phyloP scores from a whole-genome alignment of 2,888 invertebrate species.

The Nymphalis c-album region DNA sequence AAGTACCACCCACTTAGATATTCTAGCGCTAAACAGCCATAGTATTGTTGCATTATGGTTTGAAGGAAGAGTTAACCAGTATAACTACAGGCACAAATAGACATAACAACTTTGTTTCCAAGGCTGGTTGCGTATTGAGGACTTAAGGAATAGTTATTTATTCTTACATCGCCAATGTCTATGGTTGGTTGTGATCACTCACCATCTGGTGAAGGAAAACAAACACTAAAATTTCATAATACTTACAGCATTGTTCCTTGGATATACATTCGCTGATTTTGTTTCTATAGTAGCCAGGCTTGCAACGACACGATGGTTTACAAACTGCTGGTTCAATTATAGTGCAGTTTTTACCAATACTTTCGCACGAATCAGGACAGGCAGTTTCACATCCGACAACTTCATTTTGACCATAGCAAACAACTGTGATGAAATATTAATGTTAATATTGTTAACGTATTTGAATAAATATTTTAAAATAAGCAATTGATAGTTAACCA shows the following conservation, averaged over 20 bases:
- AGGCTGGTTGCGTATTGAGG: no score
- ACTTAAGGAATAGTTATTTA: no score
- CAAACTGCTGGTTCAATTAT: slow-evolving; percentile 35
- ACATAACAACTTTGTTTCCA: no score
- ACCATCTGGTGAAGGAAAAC: no score
- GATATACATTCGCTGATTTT: slow-evolving; percentile 42
- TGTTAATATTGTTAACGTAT: neutral
- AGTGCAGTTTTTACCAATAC: slow-evolving; percentile 38
- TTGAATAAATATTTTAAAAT: neutral
- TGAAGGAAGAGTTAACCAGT: no score
- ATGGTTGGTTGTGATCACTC: no score
- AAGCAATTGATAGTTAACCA: neutral
- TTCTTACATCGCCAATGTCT: no score
- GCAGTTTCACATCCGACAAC: slow-evolving; percentile 18
- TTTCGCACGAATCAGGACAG: slow-evolving; percentile 42
- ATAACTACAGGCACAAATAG: no score
- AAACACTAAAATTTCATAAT: neutral
- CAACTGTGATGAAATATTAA: neutral
- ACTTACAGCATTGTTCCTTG: slow-evolving; percentile 49
- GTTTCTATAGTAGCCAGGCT: slow-evolving; percentile 47
- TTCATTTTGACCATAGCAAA: slow-evolving; percentile 31
- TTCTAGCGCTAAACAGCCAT: no score
- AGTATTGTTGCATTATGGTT: no score
- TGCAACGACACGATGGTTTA: slow-evolving; percentile 47
- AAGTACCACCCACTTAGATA: no score